Evolutionary conservation across 2,797 vertebrate species (phyloP).

Genomic region (Champsocephalus esox): DNA sequence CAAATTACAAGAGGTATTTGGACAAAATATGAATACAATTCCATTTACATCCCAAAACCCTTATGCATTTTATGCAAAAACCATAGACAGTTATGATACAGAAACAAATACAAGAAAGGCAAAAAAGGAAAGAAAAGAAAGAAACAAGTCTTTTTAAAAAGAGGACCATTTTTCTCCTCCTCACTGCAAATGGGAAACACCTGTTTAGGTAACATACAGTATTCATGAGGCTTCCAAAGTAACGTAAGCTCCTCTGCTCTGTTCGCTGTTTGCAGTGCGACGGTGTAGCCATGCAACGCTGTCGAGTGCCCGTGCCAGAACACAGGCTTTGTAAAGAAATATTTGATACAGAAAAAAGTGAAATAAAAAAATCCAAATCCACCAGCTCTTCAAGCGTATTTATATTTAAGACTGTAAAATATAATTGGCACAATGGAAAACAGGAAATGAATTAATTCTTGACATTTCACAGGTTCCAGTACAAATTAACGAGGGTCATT

Average conservation of each 20-base stretch:
- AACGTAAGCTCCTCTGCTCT: constrained; percentile 81
- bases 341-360: constrained; percentile 77
- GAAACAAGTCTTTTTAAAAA: constrained; percentile 73
- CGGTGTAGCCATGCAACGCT: constrained; percentile 84
- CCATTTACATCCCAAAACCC: constrained; percentile 99
- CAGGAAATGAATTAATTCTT: constrained; percentile 59
- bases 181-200: constrained; percentile 89
- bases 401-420: constrained; percentile 80
- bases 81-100: constrained; percentile 93
- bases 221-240: constrained; percentile 90
- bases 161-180: constrained; percentile 84
- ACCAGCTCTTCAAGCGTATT: constrained; percentile 81
- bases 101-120: constrained; percentile 90
- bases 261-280: constrained; percentile 80
- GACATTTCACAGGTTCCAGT: constrained; percentile 79
- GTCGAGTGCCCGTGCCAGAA: constrained; percentile 67
- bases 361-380: constrained; percentile 67
- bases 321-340: constrained; percentile 70
- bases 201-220: constrained; percentile 89
- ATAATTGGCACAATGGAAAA: constrained; percentile 74
- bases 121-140: constrained; percentile 75
- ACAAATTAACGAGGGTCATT: constrained; percentile 62
- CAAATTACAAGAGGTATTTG: constrained; percentile 99
- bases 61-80: constrained; percentile 99
- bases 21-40: constrained; percentile 99